Evolutionary conservation across 2,888 invertebrate genomes (phyloP).

Genomic region (Cheilosia pagana): DNA sequence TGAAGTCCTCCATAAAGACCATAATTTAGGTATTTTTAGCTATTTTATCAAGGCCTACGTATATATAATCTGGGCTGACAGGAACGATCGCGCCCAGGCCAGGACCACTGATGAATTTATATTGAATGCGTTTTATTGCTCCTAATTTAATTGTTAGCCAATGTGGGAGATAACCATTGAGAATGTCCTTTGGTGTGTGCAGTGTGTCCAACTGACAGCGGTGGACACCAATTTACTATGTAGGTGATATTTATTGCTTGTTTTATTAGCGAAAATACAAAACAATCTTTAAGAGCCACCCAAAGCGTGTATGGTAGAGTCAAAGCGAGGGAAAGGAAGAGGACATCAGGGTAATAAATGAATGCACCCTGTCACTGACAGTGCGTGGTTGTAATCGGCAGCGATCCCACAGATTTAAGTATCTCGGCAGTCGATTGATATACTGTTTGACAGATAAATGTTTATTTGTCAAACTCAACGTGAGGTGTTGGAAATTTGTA

Average conservation of each 20-base stretch:
- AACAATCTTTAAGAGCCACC: conserved; percentile 52
- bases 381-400: conserved; percentile 11
- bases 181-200: conserved; percentile 58
- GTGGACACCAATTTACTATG: conserved; percentile 58
- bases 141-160: conserved; percentile 73
- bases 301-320: conserved; percentile 28
- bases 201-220: conserved; percentile 54
- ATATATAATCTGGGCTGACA: background rate
- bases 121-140: conserved; percentile 69
- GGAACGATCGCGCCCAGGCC: conserved; percentile 2
- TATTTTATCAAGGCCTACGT: conserved; percentile 59
- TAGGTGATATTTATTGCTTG: conserved; percentile 71
- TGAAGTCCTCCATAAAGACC: conserved; percentile 36
- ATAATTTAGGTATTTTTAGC: conserved; percentile 61
- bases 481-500: conserved; percentile 3
- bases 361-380: conserved; percentile 14
- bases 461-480: conserved; percentile 61
- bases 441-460: conserved; percentile 34
- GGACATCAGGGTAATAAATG: background rate
- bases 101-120: conserved; percentile 62
- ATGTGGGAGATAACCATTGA: conserved; percentile 55
- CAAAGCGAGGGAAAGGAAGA: background rate
- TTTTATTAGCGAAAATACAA: conserved; percentile 62
- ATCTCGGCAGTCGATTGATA: background rate
- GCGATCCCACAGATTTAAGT: conserved; percentile 1